Evolutionary conservation across 2,113 vertebrate species (phyloP).

Genomic region (Tricholaema leucomelas): DNA sequence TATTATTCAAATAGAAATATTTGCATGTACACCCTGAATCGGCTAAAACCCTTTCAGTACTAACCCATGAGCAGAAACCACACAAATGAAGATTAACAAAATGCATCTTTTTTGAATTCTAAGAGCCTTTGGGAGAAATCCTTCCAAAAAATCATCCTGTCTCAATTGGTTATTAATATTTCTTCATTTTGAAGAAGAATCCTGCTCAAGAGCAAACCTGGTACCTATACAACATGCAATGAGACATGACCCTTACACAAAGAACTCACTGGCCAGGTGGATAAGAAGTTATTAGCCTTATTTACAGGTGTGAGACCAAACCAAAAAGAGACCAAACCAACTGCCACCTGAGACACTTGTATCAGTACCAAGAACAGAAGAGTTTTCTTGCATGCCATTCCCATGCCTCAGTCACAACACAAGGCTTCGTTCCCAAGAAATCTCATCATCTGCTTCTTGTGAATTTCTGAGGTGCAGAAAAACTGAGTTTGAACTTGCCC

Average conservation of each 20-base stretch:
- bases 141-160: background rate
- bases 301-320: background rate
- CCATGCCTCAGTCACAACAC: background rate
- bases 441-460: background rate
- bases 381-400: background rate
- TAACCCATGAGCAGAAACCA: constrained; percentile 63
- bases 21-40: constrained; percentile 75
- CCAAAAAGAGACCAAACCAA: background rate
- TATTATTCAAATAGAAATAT: constrained; percentile 80
- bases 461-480: background rate
- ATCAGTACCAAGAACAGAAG: background rate
- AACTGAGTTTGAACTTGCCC: background rate
- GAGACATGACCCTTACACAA: background rate
- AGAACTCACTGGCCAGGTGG: background rate
- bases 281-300: background rate
- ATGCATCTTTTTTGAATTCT: constrained; percentile 28
- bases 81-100: constrained; percentile 70
- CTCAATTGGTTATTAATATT: background rate
- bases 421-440: background rate
- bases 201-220: background rate
- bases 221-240: background rate
- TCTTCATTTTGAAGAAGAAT: background rate
- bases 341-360: background rate
- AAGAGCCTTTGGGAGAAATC: background rate
- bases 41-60: constrained; percentile 68